Evolutionary conservation across 2,797 vertebrate species (phyloP).

Genomic region (Chloroceryle inda): DNA sequence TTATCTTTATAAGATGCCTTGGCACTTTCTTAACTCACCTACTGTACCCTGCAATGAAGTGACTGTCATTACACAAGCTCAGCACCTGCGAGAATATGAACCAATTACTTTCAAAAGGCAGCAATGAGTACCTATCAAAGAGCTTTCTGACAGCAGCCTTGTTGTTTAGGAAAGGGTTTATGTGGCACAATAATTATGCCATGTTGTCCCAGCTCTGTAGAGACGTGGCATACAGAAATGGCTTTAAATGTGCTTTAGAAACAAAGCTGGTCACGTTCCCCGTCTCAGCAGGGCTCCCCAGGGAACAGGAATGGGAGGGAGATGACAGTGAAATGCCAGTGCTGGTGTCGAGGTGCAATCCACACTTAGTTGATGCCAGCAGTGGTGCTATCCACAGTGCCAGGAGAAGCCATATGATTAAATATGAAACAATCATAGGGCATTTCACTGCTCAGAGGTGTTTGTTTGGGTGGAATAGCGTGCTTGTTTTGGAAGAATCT

Average conservation of each 20-base stretch:
- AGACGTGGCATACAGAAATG: neutral
- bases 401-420: neutral
- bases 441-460: neutral
- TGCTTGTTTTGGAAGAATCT: neutral
- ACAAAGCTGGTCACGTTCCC: rapidly evolving
- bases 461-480: neutral
- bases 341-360: neutral
- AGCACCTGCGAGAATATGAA: constrained; percentile 10
- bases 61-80: neutral
- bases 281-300: neutral
- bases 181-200: neutral
- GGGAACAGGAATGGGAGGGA: neutral
- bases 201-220: neutral
- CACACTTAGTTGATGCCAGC: neutral
- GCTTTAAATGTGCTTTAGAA: neutral
- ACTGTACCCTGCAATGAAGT: neutral
- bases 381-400: neutral
- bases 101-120: neutral
- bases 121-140: neutral
- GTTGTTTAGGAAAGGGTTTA: neutral
- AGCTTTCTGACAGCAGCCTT: neutral
- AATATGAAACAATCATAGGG: neutral
- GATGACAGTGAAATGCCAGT: neutral
- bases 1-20: neutral
- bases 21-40: neutral